Evolutionary conservation across 2,797 vertebrate species (phyloP).

Genomic region (Chromis chromis): DNA sequence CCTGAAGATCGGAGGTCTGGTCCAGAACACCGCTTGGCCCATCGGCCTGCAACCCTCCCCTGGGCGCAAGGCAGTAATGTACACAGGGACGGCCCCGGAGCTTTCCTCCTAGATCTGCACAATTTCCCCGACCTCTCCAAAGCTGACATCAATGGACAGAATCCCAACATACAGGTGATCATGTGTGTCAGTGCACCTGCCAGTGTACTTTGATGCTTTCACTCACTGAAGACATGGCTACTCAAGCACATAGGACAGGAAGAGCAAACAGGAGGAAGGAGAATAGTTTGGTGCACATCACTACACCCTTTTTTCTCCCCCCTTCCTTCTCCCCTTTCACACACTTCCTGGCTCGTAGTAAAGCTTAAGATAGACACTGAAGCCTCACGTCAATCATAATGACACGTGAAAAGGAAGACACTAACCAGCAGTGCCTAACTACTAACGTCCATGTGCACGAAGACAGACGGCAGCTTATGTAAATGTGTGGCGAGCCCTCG

Average conservation of each 20-base stretch:
- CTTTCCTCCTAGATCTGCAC: slow-evolving; percentile 94
- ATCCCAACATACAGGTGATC: slow-evolving; percentile 96
- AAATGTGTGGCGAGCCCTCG: slow-evolving; percentile 65
- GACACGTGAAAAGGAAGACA: slow-evolving; percentile 66
- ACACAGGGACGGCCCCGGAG: slow-evolving; percentile 90
- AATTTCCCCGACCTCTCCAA: slow-evolving; percentile 98
- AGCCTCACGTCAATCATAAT: slow-evolving; percentile 66
- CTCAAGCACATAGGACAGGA: slow-evolving; percentile 73
- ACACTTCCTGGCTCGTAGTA: slow-evolving; percentile 49
- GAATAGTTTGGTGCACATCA: slow-evolving; percentile 80
- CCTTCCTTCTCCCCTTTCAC: slow-evolving; percentile 34
- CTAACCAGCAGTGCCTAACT: slow-evolving; percentile 52
- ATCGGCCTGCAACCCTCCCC: slow-evolving; percentile 85
- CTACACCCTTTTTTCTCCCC: slow-evolving; percentile 69
- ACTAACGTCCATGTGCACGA: slow-evolving; percentile 54
- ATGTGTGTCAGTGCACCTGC: slow-evolving; percentile 64
- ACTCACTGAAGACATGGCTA: slow-evolving; percentile 62
- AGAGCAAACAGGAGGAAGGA: slow-evolving; percentile 73
- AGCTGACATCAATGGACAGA: slow-evolving; percentile 96
- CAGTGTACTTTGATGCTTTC: slow-evolving; percentile 52
- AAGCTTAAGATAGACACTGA: slow-evolving; percentile 52
- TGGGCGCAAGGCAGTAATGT: slow-evolving; percentile 82
- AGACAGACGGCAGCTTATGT: slow-evolving; percentile 69
- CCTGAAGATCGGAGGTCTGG: slow-evolving; percentile 79
- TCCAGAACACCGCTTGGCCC: slow-evolving; percentile 83